These are phyloP conservation scores for Halcyon senegalensis DNA, from an alignment of 2,113 vertebrate species.

Conservation along the genomic window DNA sequence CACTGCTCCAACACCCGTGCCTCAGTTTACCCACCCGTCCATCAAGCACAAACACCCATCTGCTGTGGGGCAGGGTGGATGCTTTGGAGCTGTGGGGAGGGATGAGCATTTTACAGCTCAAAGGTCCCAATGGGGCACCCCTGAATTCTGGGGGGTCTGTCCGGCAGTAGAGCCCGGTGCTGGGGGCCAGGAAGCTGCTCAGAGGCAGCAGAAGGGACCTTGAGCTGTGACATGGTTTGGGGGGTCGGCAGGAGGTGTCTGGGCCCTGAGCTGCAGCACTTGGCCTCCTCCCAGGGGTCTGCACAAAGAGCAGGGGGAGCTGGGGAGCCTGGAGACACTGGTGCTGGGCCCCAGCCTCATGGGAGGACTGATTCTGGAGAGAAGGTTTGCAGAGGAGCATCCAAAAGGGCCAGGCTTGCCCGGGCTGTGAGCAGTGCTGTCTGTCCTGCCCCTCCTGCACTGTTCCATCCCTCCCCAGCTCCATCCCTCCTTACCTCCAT, in stretches of 20 bases:
- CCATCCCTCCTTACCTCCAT: too few species aligned
- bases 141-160: neutral
- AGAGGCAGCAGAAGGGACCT: neutral
- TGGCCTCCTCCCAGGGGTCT: neutral
- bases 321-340: fast-evolving
- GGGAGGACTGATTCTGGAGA: fast-evolving
- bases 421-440: neutral
- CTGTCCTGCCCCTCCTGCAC: neutral
- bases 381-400: neutral
- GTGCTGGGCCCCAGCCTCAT: fast-evolving
- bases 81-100: neutral
- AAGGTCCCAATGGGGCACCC: neutral
- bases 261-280: neutral
- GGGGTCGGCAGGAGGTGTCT: fast-evolving
- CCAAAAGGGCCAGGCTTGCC: neutral
- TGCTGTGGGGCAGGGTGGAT: too few species aligned
- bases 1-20: fast-evolving
- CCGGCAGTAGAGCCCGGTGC: fast-evolving
- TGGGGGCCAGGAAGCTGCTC: fast-evolving
- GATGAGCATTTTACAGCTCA: neutral
- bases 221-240: neutral
- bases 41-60: fast-evolving
- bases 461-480: neutral
- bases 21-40: neutral
- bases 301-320: neutral